Conservation (phyloP, 30 jellyfish, hydroid and myxozoan species). For the Mastigias papua region DNA sequence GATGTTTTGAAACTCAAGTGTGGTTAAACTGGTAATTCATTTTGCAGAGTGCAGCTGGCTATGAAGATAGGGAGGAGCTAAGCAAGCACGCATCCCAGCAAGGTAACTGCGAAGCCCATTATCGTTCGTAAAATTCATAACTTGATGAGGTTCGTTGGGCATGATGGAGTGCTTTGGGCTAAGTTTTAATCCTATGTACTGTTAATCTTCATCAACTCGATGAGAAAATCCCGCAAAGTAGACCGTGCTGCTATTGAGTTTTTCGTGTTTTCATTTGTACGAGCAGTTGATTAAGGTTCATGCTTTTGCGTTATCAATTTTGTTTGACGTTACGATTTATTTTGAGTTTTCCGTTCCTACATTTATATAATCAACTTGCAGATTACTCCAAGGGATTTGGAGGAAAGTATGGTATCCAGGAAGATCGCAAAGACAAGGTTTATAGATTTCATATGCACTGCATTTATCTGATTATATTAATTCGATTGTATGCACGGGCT, state of each 20-base stretch:
- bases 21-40: too few relatives aligned
- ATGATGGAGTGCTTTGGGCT: background rate
- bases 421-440: slow-evolving; percentile 77
- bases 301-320: too few relatives aligned
- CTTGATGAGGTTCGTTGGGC: background rate
- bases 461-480: too few relatives aligned
- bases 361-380: background rate
- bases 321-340: background rate
- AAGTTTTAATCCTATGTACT: background rate
- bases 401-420: slow-evolving; percentile 74
- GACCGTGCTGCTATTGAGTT: too few relatives aligned
- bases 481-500: too few relatives aligned
- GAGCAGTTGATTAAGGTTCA: too few relatives aligned
- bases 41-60: slow-evolving; percentile 51
- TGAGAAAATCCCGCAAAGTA: too few relatives aligned
- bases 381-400: slow-evolving; percentile 77
- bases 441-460: too few relatives aligned
- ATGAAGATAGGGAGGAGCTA: slow-evolving; percentile 76
- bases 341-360: background rate
- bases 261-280: too few relatives aligned
- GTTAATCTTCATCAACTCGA: too few relatives aligned
- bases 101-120: slow-evolving; percentile 60
- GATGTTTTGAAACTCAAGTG: too few relatives aligned
- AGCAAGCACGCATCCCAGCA: slow-evolving; percentile 82
- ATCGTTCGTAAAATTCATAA: background rate